Evolutionary conservation across 2,888 invertebrate genomes (phyloP).

Genomic region (Formica aserva): DNA sequence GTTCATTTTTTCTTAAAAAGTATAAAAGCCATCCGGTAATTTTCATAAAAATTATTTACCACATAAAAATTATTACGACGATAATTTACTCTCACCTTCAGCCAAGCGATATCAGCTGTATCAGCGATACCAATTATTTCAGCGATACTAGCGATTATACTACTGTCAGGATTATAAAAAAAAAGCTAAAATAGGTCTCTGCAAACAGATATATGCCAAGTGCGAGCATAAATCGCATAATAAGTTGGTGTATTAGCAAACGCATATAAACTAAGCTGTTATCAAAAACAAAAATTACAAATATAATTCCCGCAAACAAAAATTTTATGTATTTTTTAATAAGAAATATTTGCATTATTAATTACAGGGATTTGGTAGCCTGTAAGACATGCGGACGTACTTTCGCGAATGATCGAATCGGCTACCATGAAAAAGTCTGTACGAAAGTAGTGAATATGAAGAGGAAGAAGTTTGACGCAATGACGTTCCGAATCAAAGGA

Average conservation of each 20-base stretch:
- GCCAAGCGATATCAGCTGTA: too few species aligned
- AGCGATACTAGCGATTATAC: too few species aligned
- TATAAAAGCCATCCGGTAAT: too few species aligned
- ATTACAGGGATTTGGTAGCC: conserved; percentile 84
- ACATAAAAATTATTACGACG: too few species aligned
- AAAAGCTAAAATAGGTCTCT: background rate
- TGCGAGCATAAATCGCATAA: background rate
- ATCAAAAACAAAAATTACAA: background rate
- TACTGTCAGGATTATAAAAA: background rate
- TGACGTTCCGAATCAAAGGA: conserved; percentile 95
- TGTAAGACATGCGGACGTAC: conserved; percentile 93
- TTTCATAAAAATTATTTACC: too few species aligned
- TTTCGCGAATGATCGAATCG: conserved; percentile 93
- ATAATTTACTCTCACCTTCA: too few species aligned
- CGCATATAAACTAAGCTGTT: background rate
- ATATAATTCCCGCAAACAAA: background rate
- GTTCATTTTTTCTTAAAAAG: too few species aligned
- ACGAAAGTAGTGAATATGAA: conserved; percentile 92
- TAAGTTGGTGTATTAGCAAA: background rate
- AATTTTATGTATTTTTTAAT: background rate
- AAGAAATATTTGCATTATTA: background rate
- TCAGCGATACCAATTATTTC: too few species aligned
- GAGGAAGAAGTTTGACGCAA: conserved; percentile 96
- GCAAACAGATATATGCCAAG: background rate
- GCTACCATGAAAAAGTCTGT: conserved; percentile 95